phyloP scores from a whole-genome alignment of 2,797 vertebrate species.

The Semaprochilodus insignis region DNA sequence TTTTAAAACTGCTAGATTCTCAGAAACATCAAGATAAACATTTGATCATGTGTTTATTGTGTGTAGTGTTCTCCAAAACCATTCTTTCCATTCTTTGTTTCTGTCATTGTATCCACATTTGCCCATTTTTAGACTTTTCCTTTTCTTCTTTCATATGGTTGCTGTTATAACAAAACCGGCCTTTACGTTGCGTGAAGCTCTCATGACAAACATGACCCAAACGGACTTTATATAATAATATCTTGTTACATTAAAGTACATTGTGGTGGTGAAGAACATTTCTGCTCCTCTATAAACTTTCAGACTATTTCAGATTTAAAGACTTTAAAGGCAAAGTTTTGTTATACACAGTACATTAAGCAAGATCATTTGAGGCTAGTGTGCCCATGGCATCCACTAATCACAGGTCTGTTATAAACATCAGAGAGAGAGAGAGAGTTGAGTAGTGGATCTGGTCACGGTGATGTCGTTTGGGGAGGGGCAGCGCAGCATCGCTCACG shows the following conservation, averaged over 20 bases:
- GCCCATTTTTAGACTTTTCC: background rate
- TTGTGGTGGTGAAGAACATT: no score
- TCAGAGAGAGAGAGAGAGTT: background rate
- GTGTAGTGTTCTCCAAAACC: background rate
- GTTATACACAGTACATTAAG: no score
- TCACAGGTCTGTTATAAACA: slow-evolving; percentile 40
- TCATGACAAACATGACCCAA: no score
- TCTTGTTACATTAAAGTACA: no score
- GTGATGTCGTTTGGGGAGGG: background rate
- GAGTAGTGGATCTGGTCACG: background rate
- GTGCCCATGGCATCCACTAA: slow-evolving; percentile 23
- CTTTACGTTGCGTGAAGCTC: background rate
- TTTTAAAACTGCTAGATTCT: background rate
- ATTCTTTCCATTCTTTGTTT: background rate
- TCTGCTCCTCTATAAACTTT: no score
- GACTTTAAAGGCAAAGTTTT: no score
- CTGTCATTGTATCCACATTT: slow-evolving; percentile 11
- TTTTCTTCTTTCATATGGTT: background rate
- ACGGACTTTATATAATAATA: no score
- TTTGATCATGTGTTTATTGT: slow-evolving; percentile 15
- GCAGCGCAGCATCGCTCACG: slow-evolving; percentile 34
- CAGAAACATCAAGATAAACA: slow-evolving; percentile 21
- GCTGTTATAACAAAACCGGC: background rate
- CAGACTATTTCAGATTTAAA: no score
- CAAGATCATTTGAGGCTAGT: slow-evolving; percentile 16